Evolutionary conservation across 2,113 vertebrate genomes (phyloP), one percentile per base, ranked within the genome.

Genomic region (Rutilus rutilus): DNA sequence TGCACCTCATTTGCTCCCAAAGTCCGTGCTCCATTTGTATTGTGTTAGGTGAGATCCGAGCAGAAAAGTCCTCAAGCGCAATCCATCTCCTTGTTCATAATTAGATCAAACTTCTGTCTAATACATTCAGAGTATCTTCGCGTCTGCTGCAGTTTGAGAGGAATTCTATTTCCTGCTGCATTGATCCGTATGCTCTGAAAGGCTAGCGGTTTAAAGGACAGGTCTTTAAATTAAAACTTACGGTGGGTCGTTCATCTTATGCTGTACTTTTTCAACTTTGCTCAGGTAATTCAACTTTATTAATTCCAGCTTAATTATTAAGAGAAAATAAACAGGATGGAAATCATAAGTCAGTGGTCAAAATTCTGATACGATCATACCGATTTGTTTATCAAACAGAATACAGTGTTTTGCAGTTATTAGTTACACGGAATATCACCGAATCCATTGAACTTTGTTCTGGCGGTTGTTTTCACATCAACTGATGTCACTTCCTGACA

Each of bases 171-270:
- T 73, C 47, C 81, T 47, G 30, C 50, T 69, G 65, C 82, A 73
- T 59, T 59, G 82, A 83, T 73, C 67, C 57, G 33, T 69, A 69
- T 23, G 42, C 80, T 69, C 5, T 69, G 19, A 64, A 27, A 80
- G 33, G 64, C 57, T 42, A 64, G n/a, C 6, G 1, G 36, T 42
- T 64, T 45, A 82, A 67, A 67, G 42, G 36, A 67, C 62, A 50
- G 30, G 54, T 80, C 21, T 42, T 12, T 57, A 80, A 25, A 64
- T 64, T 39, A 59, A n/a, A 59, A 59, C 11, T 14, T 78, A 36
- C 39, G 11, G 10, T 62, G 23, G 33, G 36, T 25, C 36, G 27
- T 64, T 64, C 36, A 60, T 60, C 54, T 8, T 17, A 79, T 42
- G 36, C 1, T 30, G 45, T 77, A 10, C 17, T 33, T 69, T 67